phyloP scores from a whole-genome alignment of 2,113 vertebrate species.

The Azemiops feae region DNA sequence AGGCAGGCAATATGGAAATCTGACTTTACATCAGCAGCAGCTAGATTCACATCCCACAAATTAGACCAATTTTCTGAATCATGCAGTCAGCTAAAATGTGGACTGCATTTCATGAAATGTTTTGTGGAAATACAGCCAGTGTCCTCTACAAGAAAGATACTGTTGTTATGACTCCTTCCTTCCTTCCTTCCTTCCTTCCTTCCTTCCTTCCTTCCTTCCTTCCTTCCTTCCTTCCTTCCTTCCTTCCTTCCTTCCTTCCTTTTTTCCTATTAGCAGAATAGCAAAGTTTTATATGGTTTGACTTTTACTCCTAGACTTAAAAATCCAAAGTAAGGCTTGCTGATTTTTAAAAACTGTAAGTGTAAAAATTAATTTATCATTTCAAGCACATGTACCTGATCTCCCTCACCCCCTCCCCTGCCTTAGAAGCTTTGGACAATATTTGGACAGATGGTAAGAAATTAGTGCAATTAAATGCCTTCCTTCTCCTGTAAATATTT shows the following conservation, averaged over 20 bases:
- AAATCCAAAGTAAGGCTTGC: background rate
- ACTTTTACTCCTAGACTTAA: background rate
- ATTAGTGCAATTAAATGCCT: background rate
- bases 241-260: background rate
- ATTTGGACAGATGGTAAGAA: constrained; percentile 5
- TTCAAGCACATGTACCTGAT: background rate
- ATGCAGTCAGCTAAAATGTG: background rate
- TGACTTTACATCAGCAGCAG: background rate
- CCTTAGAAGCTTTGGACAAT: background rate
- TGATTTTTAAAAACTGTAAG: background rate
- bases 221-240: no score
- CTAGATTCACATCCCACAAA: background rate
- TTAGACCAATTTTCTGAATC: background rate
- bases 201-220: no score
- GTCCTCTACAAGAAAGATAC: background rate
- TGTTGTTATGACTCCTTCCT: background rate
- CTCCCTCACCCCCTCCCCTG: background rate
- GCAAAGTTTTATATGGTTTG: background rate
- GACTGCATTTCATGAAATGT: background rate
- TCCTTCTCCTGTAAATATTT: background rate
- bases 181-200: no score
- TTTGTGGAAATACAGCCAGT: background rate
- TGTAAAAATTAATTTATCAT: background rate
- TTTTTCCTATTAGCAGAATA: background rate
- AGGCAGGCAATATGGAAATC: background rate